Evolutionary conservation across 2,113 vertebrate genomes (phyloP), one percentile per base, ranked within the genome.

Genomic region (Perognathus longimembris): DNA sequence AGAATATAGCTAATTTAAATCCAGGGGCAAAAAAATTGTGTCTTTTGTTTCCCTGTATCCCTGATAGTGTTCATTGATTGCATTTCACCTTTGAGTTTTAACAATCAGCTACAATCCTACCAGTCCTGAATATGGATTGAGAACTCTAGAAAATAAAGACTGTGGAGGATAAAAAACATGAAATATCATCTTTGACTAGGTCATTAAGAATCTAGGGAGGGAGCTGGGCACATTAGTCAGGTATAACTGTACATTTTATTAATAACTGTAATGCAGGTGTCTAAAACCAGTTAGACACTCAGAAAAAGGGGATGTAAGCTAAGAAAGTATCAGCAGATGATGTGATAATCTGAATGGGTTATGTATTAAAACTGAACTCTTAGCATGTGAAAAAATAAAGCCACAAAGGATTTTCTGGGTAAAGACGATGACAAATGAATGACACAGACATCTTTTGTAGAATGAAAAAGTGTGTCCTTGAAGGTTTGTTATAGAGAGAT

Each of bases 1-100:
- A 77, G 30, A n/a, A 12, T 83, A 71, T 80, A 92, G 32, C 66
- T 66, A 22, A 78, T n/a, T 94, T 64, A 80, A 85, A 78, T 18
- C 42, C 30, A 30, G 6, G 22, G n/a, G n/a, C n/a, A 21, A n/a
- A 6, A 70, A 34, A 69, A 5, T 73, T 57, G 54, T 61, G 0
- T 8, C 30, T 92, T 88, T 15, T 66, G 18, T 91, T 94, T 88
- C 32, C 9, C 24, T 64, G 12, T 70, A 93, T 88, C 32, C 9
- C 24, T 64, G 12, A 71, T 36, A 59, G n/a, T 82, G 6, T 34
- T 26, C 22, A 20, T 22, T 83, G 61, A 67, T 95, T 85, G 36
- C 34, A 63, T 45, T 78, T 5, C 40, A 74, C 74, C 70, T 85
- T 36, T 74, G 54, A 81, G 22, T 78, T n/a, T 57, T 76, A 81